Conservation (phyloP, 2,888 invertebrate genomes). For the Hylaea fasciaria region DNA sequence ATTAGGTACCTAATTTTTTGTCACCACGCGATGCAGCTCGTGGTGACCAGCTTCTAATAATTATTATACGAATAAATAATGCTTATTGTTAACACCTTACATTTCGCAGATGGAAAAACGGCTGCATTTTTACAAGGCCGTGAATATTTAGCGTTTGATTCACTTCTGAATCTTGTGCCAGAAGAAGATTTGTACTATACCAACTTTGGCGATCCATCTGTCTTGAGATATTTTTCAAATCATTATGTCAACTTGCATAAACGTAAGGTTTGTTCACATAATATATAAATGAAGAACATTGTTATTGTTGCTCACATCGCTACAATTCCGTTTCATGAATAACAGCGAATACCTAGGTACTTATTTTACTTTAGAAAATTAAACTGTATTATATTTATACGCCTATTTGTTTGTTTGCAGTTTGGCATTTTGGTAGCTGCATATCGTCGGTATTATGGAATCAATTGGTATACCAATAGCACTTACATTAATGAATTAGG, state of each 20-base stretch:
- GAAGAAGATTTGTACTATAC: slow-evolving; percentile 78
- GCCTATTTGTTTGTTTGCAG: slow-evolving; percentile 45
- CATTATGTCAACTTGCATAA: slow-evolving; percentile 56
- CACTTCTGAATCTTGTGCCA: slow-evolving; percentile 68
- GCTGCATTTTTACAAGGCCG: slow-evolving; percentile 74
- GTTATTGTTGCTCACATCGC: too few species aligned
- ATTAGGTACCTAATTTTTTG: too few species aligned
- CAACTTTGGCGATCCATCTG: slow-evolving; percentile 75
- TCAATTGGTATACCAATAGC: slow-evolving; percentile 65
- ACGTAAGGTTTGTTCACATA: slow-evolving; percentile 63
- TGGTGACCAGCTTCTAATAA: too few species aligned
- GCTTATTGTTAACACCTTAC: too few species aligned
- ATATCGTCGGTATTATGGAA: slow-evolving; percentile 71
- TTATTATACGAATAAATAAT: too few species aligned
- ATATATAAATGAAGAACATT: not conserved
- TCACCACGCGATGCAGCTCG: too few species aligned
- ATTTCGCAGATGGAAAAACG: slow-evolving; percentile 73
- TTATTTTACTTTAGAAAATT: not conserved
- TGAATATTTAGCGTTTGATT: slow-evolving; percentile 70
- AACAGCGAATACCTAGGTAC: too few species aligned
- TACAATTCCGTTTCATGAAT: too few species aligned
- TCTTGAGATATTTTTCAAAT: slow-evolving; percentile 67
- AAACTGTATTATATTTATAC: too few species aligned
- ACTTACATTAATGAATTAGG: slow-evolving; percentile 70
- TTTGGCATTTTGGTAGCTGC: slow-evolving; percentile 71